Base-by-base conservation (phyloP, 2,888 invertebrate species). In the Phaonia tiefii region DNA sequence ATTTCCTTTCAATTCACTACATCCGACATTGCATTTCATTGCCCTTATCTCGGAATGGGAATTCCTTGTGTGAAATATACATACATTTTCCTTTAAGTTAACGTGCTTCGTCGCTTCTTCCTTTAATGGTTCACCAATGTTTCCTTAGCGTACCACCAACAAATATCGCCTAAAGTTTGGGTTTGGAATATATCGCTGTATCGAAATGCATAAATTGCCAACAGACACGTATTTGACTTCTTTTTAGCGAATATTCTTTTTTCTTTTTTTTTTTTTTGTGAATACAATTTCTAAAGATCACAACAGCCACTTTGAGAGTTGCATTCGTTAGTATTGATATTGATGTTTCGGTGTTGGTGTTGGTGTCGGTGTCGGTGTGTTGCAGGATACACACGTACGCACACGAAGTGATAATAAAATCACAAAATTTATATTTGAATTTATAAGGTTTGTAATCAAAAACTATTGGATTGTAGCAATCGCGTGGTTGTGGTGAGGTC, bases 151-250 rank as follows among this genome's bases (percentile, higher is more conserved):
- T 13, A 22, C 13, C 10, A 31, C 15, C 39, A 10, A 46, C 44
- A 54, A n/a, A n/a, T n/a, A n/a, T n/a, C n/a, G n/a, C n/a, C n/a
- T n/a, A n/a, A 54, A 54, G 54, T 25, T 42, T 39, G 15, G 22
- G 44, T n/a, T 5, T 0, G 7, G 25, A 25, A 54, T 7, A 31
- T 42, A 11, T 69, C 65, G 26, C 51, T 13, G 26, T 70, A 71
- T 54, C 44, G 65, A 71, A 74, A 42, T 66, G 51, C 73, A 80
- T 58, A 74, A 74, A 71, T 70, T 70, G 15, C 13, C 20, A 74
- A 26, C 74, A 71, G 74, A 71, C 80, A 80, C 77, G 77, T 80
- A 80, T 66, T 77, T 71, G 71, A 77, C 73, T 74, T 74, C 44
- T 71, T 51, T 63, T 72, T 44, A 25, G 60, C 15, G 44, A 66